Conservation (phyloP, 2,888 invertebrate species). For the Temnothorax ravouxi region DNA sequence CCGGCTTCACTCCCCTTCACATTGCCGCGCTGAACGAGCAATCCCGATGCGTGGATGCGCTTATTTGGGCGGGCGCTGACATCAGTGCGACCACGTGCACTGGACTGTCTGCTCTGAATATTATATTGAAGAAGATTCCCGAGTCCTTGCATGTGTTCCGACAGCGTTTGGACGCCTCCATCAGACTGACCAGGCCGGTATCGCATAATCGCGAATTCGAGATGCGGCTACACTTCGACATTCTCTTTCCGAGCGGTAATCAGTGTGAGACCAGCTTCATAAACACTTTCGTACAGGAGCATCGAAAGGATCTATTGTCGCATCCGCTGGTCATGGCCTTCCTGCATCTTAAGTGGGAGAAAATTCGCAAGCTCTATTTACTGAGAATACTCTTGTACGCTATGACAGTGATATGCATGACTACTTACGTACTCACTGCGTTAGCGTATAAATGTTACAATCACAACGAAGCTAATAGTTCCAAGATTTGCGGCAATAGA, state of each 20-base stretch:
- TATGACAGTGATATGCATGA: conserved; percentile 84
- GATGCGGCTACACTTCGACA: conserved; percentile 84
- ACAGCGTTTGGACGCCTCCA: conserved; percentile 85
- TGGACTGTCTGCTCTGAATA: conserved; percentile 85
- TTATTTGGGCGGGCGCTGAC: conserved; percentile 86
- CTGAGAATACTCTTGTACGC: conserved; percentile 83
- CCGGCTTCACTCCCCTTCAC: conserved; percentile 86
- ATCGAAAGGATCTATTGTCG: conserved; percentile 86
- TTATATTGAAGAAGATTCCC: conserved; percentile 86
- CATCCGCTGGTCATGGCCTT: conserved; percentile 87
- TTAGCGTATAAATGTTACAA: conserved; percentile 84
- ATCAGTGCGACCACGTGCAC: conserved; percentile 86
- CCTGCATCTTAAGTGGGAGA: conserved; percentile 87
- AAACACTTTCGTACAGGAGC: conserved; percentile 86
- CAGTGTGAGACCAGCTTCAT: conserved; percentile 86
- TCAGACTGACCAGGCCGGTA: conserved; percentile 82
- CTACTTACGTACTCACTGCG: conserved; percentile 83
- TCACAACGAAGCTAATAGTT: conserved; percentile 75
- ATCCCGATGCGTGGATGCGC: conserved; percentile 85
- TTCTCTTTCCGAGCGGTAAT: conserved; percentile 83
- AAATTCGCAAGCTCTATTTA: conserved; percentile 86
- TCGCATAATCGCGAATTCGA: conserved; percentile 84
- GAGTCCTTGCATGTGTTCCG: conserved; percentile 85
- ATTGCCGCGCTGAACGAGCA: conserved; percentile 87
- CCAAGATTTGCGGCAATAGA: conserved; percentile 81